phyloP scores from a whole-genome alignment of 1,140 invertebrate species.

The Drosophila burlai region DNA sequence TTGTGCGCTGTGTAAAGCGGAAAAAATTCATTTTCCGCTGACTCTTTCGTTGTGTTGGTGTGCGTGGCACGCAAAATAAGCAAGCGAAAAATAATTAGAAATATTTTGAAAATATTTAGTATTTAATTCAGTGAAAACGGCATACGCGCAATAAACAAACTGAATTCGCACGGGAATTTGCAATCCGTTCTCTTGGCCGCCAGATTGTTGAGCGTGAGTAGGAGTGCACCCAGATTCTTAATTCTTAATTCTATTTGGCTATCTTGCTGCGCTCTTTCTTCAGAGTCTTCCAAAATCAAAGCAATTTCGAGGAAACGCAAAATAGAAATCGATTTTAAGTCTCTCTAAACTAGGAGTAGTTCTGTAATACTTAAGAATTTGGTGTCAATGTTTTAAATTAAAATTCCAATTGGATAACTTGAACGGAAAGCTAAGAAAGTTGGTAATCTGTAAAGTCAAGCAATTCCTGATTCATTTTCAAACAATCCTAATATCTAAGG shows the following conservation, averaged over 20 bases:
- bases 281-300: neutral
- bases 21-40: conserved; percentile 82
- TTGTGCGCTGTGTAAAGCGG: conserved; percentile 68
- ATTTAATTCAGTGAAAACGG: conserved; percentile 39
- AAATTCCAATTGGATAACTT: neutral
- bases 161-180: conserved; percentile 59
- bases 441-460: neutral
- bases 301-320: neutral
- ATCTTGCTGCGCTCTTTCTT: neutral
- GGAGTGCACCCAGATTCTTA: neutral
- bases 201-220: conserved; percentile 78
- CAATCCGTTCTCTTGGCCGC: conserved; percentile 62
- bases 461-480: too few relatives aligned
- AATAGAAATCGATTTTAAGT: neutral
- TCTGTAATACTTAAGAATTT: neutral
- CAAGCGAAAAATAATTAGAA: conserved; percentile 24
- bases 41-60: conserved; percentile 75
- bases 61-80: conserved; percentile 53
- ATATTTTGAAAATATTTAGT: conserved; percentile 37
- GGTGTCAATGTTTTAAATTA: neutral
- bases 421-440: neutral
- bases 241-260: neutral
- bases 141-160: conserved; percentile 64
- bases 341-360: neutral
- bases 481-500: neutral